phyloP scores from a whole-genome alignment of 2,888 invertebrate genomes.

The Leptopterna dolabrata region DNA sequence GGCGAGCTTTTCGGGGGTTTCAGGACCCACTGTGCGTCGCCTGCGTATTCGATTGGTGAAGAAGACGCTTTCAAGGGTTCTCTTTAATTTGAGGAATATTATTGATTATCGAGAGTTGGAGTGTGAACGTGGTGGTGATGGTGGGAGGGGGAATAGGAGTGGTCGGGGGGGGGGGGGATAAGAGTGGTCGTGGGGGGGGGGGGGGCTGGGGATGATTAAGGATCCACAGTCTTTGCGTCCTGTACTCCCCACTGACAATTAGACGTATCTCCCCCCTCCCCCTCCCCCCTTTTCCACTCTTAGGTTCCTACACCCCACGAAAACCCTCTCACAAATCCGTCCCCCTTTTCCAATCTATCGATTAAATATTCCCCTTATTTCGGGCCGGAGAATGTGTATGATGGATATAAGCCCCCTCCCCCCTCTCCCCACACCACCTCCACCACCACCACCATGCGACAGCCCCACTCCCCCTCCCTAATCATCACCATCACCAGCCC shows the following conservation, averaged over 20 bases:
- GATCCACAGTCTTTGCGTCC: slow-evolving; percentile 61
- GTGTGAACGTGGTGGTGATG: no score
- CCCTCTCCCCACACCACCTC: background rate
- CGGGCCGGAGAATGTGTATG: slow-evolving; percentile 56
- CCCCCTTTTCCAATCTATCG: slow-evolving; percentile 62
- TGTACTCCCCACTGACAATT: slow-evolving; percentile 67
- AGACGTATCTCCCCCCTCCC: slow-evolving; percentile 69
- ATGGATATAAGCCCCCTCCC: slow-evolving; percentile 55
- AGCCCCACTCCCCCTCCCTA: background rate
- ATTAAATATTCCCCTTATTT: slow-evolving; percentile 62
- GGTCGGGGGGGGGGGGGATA: slow-evolving; percentile 61
- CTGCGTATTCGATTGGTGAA: background rate
- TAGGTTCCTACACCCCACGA: background rate
- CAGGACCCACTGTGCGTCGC: no score
- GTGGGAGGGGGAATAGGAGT: slow-evolving; percentile 60
- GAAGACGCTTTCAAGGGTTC: background rate
- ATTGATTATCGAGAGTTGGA: slow-evolving; percentile 62
- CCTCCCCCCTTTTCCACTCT: slow-evolving; percentile 55
- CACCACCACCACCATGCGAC: background rate
- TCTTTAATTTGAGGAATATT: slow-evolving; percentile 63
- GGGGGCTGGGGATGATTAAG: slow-evolving; percentile 61
- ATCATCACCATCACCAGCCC: background rate
- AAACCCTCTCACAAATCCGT: slow-evolving; percentile 60
- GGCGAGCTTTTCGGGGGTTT: no score
- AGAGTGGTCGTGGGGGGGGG: slow-evolving; percentile 62